Conservation (phyloP, 2,888 invertebrate species). For the Balanococcus diminutus region DNA sequence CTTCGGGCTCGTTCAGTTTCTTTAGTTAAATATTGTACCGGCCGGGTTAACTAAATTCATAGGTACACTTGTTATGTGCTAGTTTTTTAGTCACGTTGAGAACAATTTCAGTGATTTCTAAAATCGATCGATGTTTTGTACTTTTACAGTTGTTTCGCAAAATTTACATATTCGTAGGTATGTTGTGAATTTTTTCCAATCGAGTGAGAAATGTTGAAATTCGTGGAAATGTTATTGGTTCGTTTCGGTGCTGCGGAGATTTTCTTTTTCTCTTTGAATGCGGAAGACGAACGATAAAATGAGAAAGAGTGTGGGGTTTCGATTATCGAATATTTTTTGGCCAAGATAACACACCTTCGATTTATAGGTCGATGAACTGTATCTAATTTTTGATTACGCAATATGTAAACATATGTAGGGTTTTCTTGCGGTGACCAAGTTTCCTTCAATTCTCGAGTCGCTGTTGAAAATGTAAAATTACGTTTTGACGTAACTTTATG, state of each 20-base stretch:
- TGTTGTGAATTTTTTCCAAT: neutral
- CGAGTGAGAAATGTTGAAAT: neutral
- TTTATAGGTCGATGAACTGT: neutral
- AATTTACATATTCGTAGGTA: too few relatives aligned
- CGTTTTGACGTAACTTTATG: neutral
- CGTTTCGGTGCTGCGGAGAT: too few relatives aligned
- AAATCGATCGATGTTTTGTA: neutral
- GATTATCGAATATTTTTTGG: neutral
- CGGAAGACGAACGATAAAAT: neutral
- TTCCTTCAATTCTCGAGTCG: neutral
- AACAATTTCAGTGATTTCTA: neutral
- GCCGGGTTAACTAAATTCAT: neutral
- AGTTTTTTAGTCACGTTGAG: neutral
- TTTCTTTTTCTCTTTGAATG: too few relatives aligned
- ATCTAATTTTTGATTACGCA: neutral
- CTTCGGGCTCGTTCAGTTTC: neutral
- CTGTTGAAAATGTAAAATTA: neutral
- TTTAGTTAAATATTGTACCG: neutral
- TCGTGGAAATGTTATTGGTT: neutral
- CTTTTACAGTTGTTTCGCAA: too few relatives aligned
- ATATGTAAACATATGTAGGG: neutral
- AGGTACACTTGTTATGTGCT: neutral
- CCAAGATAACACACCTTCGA: neutral
- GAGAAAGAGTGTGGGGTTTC: neutral
- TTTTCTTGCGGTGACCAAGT: neutral